Evolutionary conservation across 2,113 vertebrate species (phyloP), one percentile per base, ranked within the genome.

Genomic region (Hydropotes inermis): DNA sequence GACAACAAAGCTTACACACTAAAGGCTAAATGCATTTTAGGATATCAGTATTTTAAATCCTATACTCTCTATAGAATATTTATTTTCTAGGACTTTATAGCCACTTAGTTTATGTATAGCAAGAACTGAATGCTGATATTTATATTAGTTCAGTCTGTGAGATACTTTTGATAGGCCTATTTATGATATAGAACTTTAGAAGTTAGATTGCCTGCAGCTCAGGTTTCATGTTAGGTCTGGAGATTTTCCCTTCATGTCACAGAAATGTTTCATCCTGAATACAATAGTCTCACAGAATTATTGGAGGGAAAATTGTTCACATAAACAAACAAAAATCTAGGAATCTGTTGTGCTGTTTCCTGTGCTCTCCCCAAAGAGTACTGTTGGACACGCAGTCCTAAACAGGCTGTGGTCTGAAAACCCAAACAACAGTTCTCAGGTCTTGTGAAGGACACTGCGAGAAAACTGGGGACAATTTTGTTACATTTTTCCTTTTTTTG

Each of bases 211-310:
- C 33, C 10, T 85, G 1, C 15, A 70, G 89, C 39, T 96, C 57
- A 93, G 52, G 4, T 94, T 98, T 97, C 85, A 58, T 54, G 2
- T 78, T 95, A 94, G 58, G 82, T 0, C 0, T 82, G 1, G 2
- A 19, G 78, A 50, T 45, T 64, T 28, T 86, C 92, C 2, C 50
- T 89, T 54, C 67, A 61, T 0, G 36, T 92, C 90, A 95, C 57
- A 78, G 57, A 92, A 76, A 52, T 28, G 87, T 94, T 86, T 94
- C 70, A 39, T 89, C 27, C 88, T 93, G 88, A 97, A 85, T 67
- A 64, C 47, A 92, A 50, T 10, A 74, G n/a, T 6, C 39, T 79
- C 67, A 74, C n/a, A 33, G 52, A 79, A 87, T 64, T 74, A 52
- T 43, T 52, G 33, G 33, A 57, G 10, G 13, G 25, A 15, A 50